A percentile compares a stretch with the other conserved stretches of the same genome.
These are phyloP conservation scores for Drosophila willistoni DNA, from an alignment of 1,140 invertebrate species.

Conservation along the genomic window DNA sequence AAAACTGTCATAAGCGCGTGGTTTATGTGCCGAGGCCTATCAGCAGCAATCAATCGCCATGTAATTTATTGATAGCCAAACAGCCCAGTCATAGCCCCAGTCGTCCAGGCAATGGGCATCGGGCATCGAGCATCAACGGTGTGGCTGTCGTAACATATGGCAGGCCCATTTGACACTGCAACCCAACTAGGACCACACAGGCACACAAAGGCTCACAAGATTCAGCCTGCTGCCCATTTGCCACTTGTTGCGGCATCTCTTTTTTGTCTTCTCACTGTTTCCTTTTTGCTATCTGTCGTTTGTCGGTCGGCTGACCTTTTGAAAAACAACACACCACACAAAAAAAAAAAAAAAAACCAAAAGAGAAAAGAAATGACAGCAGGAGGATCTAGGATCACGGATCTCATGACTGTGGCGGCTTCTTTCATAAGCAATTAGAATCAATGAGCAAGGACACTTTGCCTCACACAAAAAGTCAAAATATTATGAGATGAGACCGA, in stretches of 20 bases:
- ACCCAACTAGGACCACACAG: conserved; percentile 44
- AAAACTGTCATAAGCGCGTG: conserved; percentile 79
- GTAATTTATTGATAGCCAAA: conserved; percentile 72
- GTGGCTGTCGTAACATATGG: conserved; percentile 30
- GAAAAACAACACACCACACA: conserved; percentile 27
- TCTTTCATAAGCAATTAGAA: conserved; percentile 74
- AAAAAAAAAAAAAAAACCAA: conserved; percentile 6
- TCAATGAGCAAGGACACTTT: conserved; percentile 76
- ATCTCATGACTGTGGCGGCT: conserved; percentile 51
- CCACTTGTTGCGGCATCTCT: conserved; percentile 59
- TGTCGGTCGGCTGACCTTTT: conserved; percentile 66
- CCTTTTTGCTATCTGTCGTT: conserved; percentile 27
- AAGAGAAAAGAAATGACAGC: neutral
- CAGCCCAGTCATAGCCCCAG: neutral
- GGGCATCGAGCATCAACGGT: neutral
- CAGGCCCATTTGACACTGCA: conserved; percentile 35
- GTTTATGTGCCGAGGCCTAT: conserved; percentile 70
- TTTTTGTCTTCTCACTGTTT: conserved; percentile 53
- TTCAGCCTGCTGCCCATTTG: conserved; percentile 33
- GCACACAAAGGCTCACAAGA: conserved; percentile 6
- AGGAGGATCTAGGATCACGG: conserved; percentile 42
- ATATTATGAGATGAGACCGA: conserved; percentile 60
- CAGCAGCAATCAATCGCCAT: conserved; percentile 75
- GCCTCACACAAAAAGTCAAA: conserved; percentile 54
- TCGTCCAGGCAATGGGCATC: neutral